Base-by-base conservation (phyloP, 2,888 invertebrate genomes). In the Lissocephala sabroskyi region DNA sequence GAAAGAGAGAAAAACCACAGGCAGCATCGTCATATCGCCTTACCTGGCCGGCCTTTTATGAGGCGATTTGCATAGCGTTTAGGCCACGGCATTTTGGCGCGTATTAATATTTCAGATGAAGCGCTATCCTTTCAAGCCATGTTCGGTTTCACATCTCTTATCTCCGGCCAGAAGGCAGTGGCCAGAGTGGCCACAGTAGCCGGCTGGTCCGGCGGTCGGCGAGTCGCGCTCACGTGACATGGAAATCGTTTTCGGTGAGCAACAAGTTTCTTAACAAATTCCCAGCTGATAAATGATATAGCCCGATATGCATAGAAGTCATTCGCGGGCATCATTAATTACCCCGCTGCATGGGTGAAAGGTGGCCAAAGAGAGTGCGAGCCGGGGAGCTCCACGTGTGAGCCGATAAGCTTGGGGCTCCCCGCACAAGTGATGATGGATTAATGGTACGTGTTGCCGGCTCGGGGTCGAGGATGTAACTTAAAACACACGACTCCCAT, bases 231-330 rank as follows among this genome's bases (percentile, higher is more conserved):
- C 77, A 79, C 68, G 76, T 80, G 81, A 80, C 80, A 80, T 59
- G 80, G 77, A 81, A 81, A 80, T 76, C 76, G 77, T 77, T 81
- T 80, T 80, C 81, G n/a, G 74, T 78, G 79, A 62, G 80, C 80
- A 80, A 80, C 80, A 80, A 80, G 79, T 80, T 71, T 63, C 45
- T 40, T 11, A 62, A 65, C 75, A 74, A 78, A 59, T 76, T 76
- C 67, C 58, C 59, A 61, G 45, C 74, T 80, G 80, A 80, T 81
- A 81, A 80, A 80, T 80, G 80, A 81, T 79, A 78, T 76, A 62
- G 63, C 79, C 56, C 68, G 67, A 65, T 70, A 53, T 70, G 65
- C 75, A 66, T 63, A 71, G 57, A 67, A 61, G 49, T n/a, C 44
- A 43, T 35, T 33, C 45, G 48, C 28, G 48, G 73, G n/a, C n/a